These are phyloP conservation scores for Eulithis testata DNA, from an alignment of 2,888 invertebrate species.

Conservation along the genomic window DNA sequence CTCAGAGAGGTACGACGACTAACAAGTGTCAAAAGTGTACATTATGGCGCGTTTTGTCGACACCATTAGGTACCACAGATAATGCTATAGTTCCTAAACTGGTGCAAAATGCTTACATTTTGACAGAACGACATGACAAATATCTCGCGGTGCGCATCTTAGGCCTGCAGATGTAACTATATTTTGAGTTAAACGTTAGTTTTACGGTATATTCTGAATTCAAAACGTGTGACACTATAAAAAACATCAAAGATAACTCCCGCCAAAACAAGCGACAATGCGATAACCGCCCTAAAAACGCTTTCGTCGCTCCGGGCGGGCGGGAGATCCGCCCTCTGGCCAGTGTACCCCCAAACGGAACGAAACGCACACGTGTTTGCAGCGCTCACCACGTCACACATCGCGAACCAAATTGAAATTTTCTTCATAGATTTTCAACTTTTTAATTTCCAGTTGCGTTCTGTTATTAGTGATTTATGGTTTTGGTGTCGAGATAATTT, in stretches of 20 bases:
- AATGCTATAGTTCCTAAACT: no score
- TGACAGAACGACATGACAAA: no score
- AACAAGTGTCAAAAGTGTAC: no score
- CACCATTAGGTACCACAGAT: no score
- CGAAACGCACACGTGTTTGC: conserved; percentile 50
- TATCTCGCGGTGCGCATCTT: no score
- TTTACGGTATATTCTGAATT: no score
- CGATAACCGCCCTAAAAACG: conserved; percentile 50
- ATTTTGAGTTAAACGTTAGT: no score
- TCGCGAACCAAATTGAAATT: conserved; percentile 52
- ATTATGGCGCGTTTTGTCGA: no score
- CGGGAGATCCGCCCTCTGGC: conserved; percentile 58
- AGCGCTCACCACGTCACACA: conserved; percentile 49
- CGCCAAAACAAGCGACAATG: conserved; percentile 42
- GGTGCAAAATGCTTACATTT: no score
- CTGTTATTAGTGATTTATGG: conserved; percentile 52
- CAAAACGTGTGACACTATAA: not conserved
- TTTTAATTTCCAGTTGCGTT: conserved; percentile 38
- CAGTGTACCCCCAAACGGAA: conserved; percentile 53
- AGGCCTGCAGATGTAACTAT: no score
- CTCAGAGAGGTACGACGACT: no score
- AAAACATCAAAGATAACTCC: conserved; percentile 23
- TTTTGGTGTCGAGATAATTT: conserved; percentile 47
- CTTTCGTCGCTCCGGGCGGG: conserved; percentile 52
- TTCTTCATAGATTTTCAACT: conserved; percentile 35